Base-by-base conservation (phyloP, 2,797 vertebrate species). In the Chlorospingus semifuscus region DNA sequence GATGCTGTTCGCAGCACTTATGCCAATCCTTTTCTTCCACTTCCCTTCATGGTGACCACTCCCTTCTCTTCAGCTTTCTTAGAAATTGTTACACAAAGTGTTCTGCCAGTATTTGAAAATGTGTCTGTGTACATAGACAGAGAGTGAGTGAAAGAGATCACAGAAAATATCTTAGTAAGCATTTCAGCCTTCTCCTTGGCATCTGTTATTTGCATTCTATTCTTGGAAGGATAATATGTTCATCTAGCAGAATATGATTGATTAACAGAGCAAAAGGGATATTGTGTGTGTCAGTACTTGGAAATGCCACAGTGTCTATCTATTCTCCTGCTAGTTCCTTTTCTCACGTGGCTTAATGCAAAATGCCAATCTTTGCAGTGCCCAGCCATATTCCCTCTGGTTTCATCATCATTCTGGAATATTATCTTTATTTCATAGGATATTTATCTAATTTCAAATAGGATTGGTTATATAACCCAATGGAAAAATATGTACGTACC, bases 131-230 rank as follows among this genome's bases (percentile, higher is more conserved):
- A 59, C 46, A 60, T 22, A 90, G 49, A 57, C 17, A 79, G 53
- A 74, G 41, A 65, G 3, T 24, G 47, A 91, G 63, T 18, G 42
- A 84, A 57, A 78, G 32, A 76, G 49, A 75, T 64, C 41, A 80
- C 46, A 83, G 75, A 96, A 93, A 93, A 83, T 83, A 89, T 75
- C 81, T 91, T 95, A 89, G 86, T 87, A 95, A 95, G 78, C 87
- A 61, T 76, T 94, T 94, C 74, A 82, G 34, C 30, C 34, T 82
- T 92, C 59, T 85, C 22, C 49, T 78, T 91, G 76, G 65, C 76
- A 93, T 91, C 82, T 93, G 82, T 69, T 91, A 66, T 89, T 91
- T 91, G 32, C 53, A 75, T 80, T 83, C 71, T 75, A 92, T 89
- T 82, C 79, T 94, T 94, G 87, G 79, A 95, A 95, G 50, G 70